Evolutionary conservation across 37 sponge, comb jelly and placozoan genomes (phyloP).

Genomic region (Theonella swinhoei): DNA sequence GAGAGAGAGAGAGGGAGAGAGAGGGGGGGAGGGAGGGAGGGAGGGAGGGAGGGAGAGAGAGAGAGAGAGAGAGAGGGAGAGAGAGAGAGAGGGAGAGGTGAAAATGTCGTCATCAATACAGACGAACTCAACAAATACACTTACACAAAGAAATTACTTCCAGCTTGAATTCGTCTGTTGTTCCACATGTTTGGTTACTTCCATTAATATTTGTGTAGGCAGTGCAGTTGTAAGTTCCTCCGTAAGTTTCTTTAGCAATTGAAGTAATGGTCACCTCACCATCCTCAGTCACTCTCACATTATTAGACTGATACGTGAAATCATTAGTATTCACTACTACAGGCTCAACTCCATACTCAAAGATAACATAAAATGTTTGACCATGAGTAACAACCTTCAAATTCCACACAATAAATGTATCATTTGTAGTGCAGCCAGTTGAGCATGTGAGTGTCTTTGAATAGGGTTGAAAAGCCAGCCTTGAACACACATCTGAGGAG

Average conservation of each 20-base stretch:
- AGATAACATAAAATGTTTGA: too few relatives aligned
- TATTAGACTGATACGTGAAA: neutral
- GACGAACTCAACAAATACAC: too few relatives aligned
- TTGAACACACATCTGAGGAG: neutral
- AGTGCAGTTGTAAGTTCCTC: neutral
- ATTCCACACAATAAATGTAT: neutral
- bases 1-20: neutral
- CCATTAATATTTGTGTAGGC: too few relatives aligned
- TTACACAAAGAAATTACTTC: neutral
- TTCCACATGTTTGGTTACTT: neutral
- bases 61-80: slow-evolving; percentile 8
- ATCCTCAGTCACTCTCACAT: neutral
- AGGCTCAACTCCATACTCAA: neutral
- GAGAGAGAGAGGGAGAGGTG: slow-evolving; percentile 9
- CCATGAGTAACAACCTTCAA: too few relatives aligned
- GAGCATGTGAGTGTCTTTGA: neutral
- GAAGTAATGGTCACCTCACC: neutral
- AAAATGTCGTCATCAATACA: too few relatives aligned
- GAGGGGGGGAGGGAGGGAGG: neutral
- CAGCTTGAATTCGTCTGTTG: neutral
- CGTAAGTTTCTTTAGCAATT: neutral
- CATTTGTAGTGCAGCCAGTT: neutral
- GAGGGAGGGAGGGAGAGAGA: neutral
- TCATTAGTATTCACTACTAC: neutral
- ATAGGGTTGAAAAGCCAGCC: neutral